Evolutionary conservation across 2,888 invertebrate genomes (phyloP).

Genomic region (Agonopterix alstromeriana): DNA sequence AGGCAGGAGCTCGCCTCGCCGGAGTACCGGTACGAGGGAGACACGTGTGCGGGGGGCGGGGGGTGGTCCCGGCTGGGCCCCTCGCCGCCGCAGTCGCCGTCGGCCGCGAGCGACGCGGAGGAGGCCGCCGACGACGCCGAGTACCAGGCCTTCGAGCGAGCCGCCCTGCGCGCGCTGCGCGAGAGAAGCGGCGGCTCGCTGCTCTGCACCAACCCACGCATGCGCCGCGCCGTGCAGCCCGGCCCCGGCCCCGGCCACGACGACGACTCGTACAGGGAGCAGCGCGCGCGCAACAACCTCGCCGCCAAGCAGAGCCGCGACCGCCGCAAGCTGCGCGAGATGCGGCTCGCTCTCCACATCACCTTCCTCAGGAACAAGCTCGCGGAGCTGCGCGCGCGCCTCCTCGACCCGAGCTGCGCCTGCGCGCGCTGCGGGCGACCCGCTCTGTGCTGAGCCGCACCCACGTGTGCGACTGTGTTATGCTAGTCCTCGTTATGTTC

Average conservation of each 20-base stretch:
- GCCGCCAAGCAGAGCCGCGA: slow-evolving; percentile 97
- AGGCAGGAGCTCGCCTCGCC: too few relatives aligned
- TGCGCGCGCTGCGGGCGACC: slow-evolving; percentile 24
- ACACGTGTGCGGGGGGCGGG: too few relatives aligned
- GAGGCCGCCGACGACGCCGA: slow-evolving; percentile 77
- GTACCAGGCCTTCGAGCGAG: slow-evolving; percentile 83
- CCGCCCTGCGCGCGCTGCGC: slow-evolving; percentile 81
- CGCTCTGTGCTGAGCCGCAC: background rate
- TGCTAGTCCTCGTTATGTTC: background rate
- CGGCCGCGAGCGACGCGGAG: slow-evolving; percentile 19
- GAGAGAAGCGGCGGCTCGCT: slow-evolving; percentile 76
- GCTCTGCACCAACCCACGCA: slow-evolving; percentile 80
- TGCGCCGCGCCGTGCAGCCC: slow-evolving; percentile 77
- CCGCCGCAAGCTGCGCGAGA: slow-evolving; percentile 91
- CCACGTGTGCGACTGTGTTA: background rate
- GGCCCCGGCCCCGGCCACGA: slow-evolving; percentile 27
- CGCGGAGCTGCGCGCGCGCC: slow-evolving; percentile 30
- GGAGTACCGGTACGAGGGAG: slow-evolving; percentile 9
- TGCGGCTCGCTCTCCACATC: slow-evolving; percentile 92
- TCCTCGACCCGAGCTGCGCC: slow-evolving; percentile 28
- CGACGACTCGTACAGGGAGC: slow-evolving; percentile 91
- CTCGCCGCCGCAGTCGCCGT: slow-evolving; percentile 8
- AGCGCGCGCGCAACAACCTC: slow-evolving; percentile 93
- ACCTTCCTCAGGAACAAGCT: slow-evolving; percentile 79
- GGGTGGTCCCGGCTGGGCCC: slow-evolving; percentile 6